Base-by-base conservation (phyloP, 2,113 vertebrate genomes). In the Nycticorax nycticorax region DNA sequence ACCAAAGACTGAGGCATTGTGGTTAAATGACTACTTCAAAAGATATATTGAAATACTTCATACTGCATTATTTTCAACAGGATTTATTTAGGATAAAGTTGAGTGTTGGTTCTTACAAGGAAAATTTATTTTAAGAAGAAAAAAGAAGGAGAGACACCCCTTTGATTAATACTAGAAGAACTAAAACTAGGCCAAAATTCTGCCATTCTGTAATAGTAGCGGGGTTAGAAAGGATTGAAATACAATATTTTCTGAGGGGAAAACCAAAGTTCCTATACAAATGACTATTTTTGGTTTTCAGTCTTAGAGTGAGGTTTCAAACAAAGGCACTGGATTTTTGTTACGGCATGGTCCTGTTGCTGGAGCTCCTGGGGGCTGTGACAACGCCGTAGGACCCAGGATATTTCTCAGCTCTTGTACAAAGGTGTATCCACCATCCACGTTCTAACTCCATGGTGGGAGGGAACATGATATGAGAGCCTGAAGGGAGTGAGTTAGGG, bases 31-130 rank as follows among this genome's bases (percentile, higher is more conserved):
- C 30, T 48, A 22, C 60, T 64, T 75, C n/a, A 72, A 67, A 92
- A 96, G 68, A 53, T 53, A 28, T 16, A 63, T 53, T 81, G 55
- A 83, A 93, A 89, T 64, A 48, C 18, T 77, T 78, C 33, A 48
- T 72, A 32, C 16, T 30, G 14, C 59, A 67, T 67, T 26, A 81
- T 92, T 92, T 92, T 93, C 47, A 71, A 33, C 11, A n/a, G 20
- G 64, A 86, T 84, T 93, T 92, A 88, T 95, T 94, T 91, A 84
- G 52, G 39, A 75, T 81, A 39, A 85, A 77, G 75, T 47, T 60
- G 63, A 94, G 64, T 64, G 56, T 52, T 92, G 14, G 11, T 80
- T 88, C 85, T 86, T 86, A 71, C 4, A 80, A 77, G 41, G 39
- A 85, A 93, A 88, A 66, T 24, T 47, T 59, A 88, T 81, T 86